Evolutionary conservation across 1,140 invertebrate genomes (phyloP), one percentile per base, ranked within the genome.

Genomic region (Trichonephila clavata): DNA sequence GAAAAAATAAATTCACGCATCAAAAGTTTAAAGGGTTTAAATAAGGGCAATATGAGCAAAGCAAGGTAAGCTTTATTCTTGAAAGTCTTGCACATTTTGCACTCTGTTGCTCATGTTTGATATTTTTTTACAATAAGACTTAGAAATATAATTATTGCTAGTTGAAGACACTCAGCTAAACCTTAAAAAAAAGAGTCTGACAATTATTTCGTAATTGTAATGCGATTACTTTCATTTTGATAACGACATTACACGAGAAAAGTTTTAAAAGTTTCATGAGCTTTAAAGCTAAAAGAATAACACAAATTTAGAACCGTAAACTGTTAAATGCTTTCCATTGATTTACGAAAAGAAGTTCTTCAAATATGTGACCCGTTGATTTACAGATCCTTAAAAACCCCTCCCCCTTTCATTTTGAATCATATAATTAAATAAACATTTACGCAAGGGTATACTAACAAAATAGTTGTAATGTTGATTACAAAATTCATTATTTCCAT

Each of bases 11-110:
- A 57, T 83, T 83, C 43, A 83, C 81, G 81, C 81, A 83, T 24
- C 81, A 83, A 83, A 24, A 83, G 81, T 83, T 83, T 57, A 24
- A 83, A 27, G 50, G 81, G 57, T 83, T 83, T 83, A 83, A 83
- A 83, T 83, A 83, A 50, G 81, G 43, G 81, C 81, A 50, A 83
- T 83, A 83, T 83, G 81, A 83, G 43, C 81, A 24, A 8, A 32
- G 77, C 77, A 20, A 59, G 39, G 84, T 57, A 63, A 57, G 59
- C 84, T 61, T 61, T 61, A 86, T 86, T 86, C 84, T 63, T 27
- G 60, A 63, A n/a, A 77, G 24, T 77, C 39, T 50, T 57, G 60
- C 84, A 86, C 14, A 61, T 86, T 86, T 86, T 63, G 18, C 60
- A 63, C 57, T 43, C 84, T 63, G 32, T 20, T 86, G 59, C 84